These are phyloP conservation scores for Penaeus indicus DNA, from an alignment of 1,140 invertebrate genomes.

Conservation along the genomic window DNA sequence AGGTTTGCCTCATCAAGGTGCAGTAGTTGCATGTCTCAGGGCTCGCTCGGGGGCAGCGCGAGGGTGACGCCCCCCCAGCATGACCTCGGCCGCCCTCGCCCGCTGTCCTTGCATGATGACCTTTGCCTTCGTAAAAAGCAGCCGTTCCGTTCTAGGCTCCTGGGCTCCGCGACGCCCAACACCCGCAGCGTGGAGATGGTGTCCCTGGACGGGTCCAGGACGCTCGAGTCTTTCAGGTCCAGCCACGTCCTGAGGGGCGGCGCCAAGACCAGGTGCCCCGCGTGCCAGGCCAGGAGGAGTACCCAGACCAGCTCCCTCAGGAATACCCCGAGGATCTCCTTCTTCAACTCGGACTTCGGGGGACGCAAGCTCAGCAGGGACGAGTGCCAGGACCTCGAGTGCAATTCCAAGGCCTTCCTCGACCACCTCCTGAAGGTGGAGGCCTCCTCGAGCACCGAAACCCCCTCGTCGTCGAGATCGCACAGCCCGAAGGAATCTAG, in stretches of 20 bases:
- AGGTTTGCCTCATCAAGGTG: slow-evolving; percentile 48
- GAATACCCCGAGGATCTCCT: slow-evolving; percentile 40
- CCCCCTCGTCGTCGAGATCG: background rate
- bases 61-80: background rate
- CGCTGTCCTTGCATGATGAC: slow-evolving; percentile 32
- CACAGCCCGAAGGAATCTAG: no score
- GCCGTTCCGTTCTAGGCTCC: background rate
- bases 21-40: slow-evolving; percentile 45
- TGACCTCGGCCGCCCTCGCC: slow-evolving; percentile 3
- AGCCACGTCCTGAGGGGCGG: background rate
- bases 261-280: background rate
- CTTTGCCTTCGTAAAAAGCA: slow-evolving; percentile 4
- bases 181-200: slow-evolving; percentile 26
- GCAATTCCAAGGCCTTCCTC: slow-evolving; percentile 4
- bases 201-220: background rate
- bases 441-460: background rate
- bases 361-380: background rate
- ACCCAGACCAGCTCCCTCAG: background rate
- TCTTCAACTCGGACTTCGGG: background rate
- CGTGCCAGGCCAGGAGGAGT: slow-evolving; percentile 10
- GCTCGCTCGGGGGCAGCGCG: background rate
- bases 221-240: background rate
- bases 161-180: slow-evolving; percentile 4
- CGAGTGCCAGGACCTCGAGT: background rate
- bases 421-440: slow-evolving; percentile 35